Percentiles rank a stretch among this genome's conserved stretches.
Conservation (phyloP, 2,113 vertebrate genomes). For the Pycnonotus jocosus region DNA sequence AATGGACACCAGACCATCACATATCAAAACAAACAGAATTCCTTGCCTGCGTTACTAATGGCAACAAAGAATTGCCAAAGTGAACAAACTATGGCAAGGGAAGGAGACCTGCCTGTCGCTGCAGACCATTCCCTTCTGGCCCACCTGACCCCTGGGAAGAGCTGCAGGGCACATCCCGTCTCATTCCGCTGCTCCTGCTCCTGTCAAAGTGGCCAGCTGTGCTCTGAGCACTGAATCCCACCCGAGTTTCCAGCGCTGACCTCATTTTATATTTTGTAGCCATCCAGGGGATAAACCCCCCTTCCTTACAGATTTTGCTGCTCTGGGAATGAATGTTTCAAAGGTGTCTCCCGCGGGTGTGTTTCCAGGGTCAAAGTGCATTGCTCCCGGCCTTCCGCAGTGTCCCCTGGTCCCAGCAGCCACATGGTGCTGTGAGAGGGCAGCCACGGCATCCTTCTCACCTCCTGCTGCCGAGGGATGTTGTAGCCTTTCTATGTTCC, state of each 20-base stretch:
- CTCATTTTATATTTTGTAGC: not conserved
- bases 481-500: not conserved
- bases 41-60: conserved; percentile 11
- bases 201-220: not conserved
- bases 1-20: not conserved
- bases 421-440: not conserved
- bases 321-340: conserved; percentile 1
- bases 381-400: not conserved
- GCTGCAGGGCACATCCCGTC: not conserved
- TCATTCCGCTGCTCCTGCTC: rapidly evolving
- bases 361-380: conserved; percentile 64
- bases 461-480: not conserved
- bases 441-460: not conserved
- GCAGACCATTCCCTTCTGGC: not conserved
- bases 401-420: conserved; percentile 5
- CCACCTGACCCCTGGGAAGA: rapidly evolving
- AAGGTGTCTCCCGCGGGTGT: not conserved
- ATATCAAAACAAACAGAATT: not conserved
- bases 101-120: not conserved
- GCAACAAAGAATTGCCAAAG: conserved; percentile 25
- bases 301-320: not conserved
- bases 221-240: rapidly evolving
- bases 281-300: not conserved
- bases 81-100: not conserved
- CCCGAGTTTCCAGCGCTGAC: not conserved